Percentiles rank a stretch among this genome's conserved stretches.
Conservation (phyloP, 2,797 vertebrate genomes). For the Poecilia picta region DNA sequence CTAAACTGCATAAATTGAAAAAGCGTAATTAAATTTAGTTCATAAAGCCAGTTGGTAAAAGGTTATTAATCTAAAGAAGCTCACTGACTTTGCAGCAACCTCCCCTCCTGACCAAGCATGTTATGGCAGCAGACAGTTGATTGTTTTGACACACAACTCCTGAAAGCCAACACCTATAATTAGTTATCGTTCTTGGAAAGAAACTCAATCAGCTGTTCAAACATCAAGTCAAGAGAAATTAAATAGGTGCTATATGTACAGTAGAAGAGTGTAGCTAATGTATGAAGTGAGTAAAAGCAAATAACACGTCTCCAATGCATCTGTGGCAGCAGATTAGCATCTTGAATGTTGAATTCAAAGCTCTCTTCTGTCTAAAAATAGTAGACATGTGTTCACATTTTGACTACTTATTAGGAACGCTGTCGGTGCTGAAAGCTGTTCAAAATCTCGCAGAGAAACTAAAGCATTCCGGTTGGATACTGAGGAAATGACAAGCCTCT, state of each 20-base stretch:
- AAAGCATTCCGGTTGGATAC: conserved; percentile 6
- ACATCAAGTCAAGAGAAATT: background rate
- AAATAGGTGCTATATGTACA: background rate
- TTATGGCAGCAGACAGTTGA: background rate
- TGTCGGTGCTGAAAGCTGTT: conserved; percentile 40
- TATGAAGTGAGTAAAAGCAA: conserved; percentile 1
- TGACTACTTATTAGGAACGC: conserved; percentile 60
- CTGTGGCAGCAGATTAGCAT: conserved; percentile 63
- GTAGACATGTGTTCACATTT: conserved; percentile 60
- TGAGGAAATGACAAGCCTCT: background rate
- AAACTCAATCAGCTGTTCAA: background rate
- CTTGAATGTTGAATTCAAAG: conserved; percentile 44
- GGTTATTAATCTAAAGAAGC: background rate
- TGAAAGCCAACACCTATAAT: background rate
- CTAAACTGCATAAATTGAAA: background rate
- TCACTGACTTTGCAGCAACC: background rate
- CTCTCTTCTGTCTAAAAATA: conserved; percentile 75
- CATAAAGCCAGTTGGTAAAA: background rate
- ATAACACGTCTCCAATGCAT: conserved; percentile 38
- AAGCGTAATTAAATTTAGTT: background rate
- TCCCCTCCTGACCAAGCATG: background rate
- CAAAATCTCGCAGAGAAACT: conserved; percentile 38
- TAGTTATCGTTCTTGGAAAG: background rate
- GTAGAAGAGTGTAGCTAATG: background rate
- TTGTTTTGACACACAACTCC: background rate